Evolutionary conservation across 1,140 invertebrate species (phyloP).

Genomic region (Drosophila athabasca): DNA sequence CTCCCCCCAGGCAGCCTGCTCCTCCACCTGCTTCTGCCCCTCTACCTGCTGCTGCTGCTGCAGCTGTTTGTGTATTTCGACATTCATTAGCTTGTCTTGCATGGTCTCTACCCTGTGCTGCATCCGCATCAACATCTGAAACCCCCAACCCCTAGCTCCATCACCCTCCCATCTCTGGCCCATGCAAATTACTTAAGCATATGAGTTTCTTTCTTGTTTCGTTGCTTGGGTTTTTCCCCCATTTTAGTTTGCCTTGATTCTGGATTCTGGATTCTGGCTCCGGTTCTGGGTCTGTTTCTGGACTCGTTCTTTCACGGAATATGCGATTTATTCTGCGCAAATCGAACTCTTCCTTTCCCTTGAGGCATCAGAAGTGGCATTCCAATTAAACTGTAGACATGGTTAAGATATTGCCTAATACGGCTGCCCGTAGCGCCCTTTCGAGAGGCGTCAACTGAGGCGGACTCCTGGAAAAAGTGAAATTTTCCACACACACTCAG

Average conservation of each 20-base stretch:
- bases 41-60: neutral
- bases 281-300: neutral
- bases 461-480: slow-evolving; percentile 37
- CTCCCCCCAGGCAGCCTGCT: neutral
- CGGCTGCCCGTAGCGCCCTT: slow-evolving; percentile 19
- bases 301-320: no score
- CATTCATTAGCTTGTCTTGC: slow-evolving; percentile 67
- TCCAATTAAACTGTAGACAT: slow-evolving; percentile 48
- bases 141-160: neutral
- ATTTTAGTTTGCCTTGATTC: slow-evolving; percentile 11
- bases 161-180: neutral
- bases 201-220: slow-evolving; percentile 26
- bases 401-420: slow-evolving; percentile 34
- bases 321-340: no score
- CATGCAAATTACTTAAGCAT: slow-evolving; percentile 35
- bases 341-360: neutral
- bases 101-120: no score
- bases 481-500: slow-evolving; percentile 36
- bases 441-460: slow-evolving; percentile 23
- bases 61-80: slow-evolving; percentile 29
- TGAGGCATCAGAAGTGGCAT: slow-evolving; percentile 18
- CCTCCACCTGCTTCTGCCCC: no score
- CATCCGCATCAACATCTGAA: no score
- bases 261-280: neutral
- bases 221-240: slow-evolving; percentile 27